A percentile compares a stretch with the other conserved stretches of the same genome.
Conservation (phyloP, 2,888 invertebrate genomes). For the Scaptomyza flava region DNA sequence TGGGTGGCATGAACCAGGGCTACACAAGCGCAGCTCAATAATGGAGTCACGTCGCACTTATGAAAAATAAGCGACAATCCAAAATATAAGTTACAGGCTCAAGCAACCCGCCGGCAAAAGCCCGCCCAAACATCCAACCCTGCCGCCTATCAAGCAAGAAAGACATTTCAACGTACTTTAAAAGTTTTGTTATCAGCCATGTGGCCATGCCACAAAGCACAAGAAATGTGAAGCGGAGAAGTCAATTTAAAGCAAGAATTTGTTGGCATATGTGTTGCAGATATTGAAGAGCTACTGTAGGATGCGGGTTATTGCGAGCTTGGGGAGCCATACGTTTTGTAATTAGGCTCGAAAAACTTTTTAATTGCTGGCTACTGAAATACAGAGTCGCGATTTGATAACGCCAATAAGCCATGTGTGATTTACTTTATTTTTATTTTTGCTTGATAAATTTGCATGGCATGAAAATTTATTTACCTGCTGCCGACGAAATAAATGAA, state of each 20-base stretch:
- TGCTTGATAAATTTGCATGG: conserved; percentile 59
- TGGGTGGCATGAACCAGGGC: conserved; percentile 11
- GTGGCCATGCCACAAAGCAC: conserved; percentile 12
- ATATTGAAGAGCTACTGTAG: conserved; percentile 6
- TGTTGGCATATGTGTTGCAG: conserved; percentile 58
- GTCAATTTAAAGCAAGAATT: conserved; percentile 39
- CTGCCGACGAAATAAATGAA: conserved; percentile 53
- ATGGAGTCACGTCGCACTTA: conserved; percentile 82
- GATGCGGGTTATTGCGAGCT: background rate
- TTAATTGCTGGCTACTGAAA: conserved; percentile 45
- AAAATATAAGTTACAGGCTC: conserved; percentile 61
- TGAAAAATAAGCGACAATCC: conserved; percentile 81
- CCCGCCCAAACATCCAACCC: background rate
- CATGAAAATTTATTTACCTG: conserved; percentile 61
- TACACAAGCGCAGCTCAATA: conserved; percentile 54
- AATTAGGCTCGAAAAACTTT: conserved; percentile 52
- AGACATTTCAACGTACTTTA: conserved; percentile 56
- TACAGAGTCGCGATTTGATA: conserved; percentile 46
- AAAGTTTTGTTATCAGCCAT: conserved; percentile 75
- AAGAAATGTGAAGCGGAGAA: conserved; percentile 40
- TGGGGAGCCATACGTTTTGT: conserved; percentile 14
- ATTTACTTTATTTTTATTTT: conserved; percentile 1
- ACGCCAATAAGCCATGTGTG: conserved; percentile 13
- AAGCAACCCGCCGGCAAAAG: conserved; percentile 5
- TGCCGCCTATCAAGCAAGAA: conserved; percentile 2